Evolutionary conservation across 2,113 vertebrate species (phyloP).

Genomic region (Regulus satrapa): DNA sequence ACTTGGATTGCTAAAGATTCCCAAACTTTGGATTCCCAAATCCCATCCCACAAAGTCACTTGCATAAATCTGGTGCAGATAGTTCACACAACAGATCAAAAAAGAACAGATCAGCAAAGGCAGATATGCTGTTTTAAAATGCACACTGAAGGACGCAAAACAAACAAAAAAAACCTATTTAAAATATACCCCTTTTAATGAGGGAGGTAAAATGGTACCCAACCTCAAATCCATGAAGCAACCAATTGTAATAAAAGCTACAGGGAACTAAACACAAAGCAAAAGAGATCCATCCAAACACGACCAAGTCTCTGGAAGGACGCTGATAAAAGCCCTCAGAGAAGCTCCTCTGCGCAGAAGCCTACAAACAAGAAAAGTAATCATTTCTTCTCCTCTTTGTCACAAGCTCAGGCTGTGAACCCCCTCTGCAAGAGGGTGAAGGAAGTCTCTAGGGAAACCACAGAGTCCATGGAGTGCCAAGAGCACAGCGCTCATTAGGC

Average conservation of each 20-base stretch:
- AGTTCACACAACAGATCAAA: rapidly evolving
- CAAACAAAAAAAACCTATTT: background rate
- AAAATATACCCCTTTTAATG: background rate
- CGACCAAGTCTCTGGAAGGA: rapidly evolving
- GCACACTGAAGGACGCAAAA: rapidly evolving
- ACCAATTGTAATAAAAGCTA: background rate
- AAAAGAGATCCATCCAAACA: background rate
- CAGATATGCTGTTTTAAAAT: background rate
- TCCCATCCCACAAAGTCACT: background rate
- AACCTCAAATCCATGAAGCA: background rate
- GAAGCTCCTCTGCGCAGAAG: background rate
- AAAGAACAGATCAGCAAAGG: background rate
- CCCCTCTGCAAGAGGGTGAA: background rate
- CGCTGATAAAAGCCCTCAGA: background rate
- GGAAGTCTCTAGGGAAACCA: background rate
- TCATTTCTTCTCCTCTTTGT: background rate
- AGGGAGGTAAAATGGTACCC: background rate
- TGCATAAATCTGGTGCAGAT: background rate
- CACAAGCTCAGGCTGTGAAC: background rate
- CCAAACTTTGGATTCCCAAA: background rate
- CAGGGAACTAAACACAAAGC: background rate
- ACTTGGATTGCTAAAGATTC: background rate
- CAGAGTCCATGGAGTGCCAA: background rate
- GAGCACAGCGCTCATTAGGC: background rate
- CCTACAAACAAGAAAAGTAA: background rate